Base-by-base conservation (phyloP, 2,888 invertebrate species). In the Dyspetes luteomarginatus region DNA sequence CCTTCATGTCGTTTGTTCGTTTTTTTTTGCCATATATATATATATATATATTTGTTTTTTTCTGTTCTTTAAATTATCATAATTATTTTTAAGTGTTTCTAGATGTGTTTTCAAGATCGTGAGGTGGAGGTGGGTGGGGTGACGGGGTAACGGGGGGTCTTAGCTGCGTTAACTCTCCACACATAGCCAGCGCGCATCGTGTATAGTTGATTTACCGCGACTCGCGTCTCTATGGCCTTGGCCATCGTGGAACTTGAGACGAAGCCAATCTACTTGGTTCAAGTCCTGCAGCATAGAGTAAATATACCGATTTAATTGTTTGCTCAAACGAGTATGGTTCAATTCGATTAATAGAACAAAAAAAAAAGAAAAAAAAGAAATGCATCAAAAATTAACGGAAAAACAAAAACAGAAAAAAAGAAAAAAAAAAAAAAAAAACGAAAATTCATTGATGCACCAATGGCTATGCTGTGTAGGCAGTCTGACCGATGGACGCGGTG, bases 251-350 rank as follows among this genome's bases (percentile, higher is more conserved):
- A 85, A 89, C 88, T 89, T 86, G 90, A 89, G 88, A 87, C 85
- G 90, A 88, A 89, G 90, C 89, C 90, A 88, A 90, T 88, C 87
- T 90, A 88, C 88, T 91, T 86, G 90, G 89, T 90, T 92, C 91
- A 91, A 88, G 90, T 90, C 91, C 91, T 91, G 91, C 87, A 91
- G 91, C 90, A 91, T 88, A 91, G 73, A 74, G 85, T 91, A 90
- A 85, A 86, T 85, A 85, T 84, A 86, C 87, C 86, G 86, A 84
- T 89, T 86, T 88, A 65, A 87, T 81, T 74, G 64, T 22, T 65
- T 74, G 55, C 73, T 74, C 73, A 45, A 56, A 74, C 65, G 73
- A 45, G 64, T 65, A 84, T n/a, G n/a, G 84, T 85, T 73, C 77
- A 83, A 77, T 82, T 83, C 50, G 9, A 55, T 41, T 56, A 19